Evolutionary conservation across 2,888 invertebrate species (phyloP).

Genomic region (Acleris literana): DNA sequence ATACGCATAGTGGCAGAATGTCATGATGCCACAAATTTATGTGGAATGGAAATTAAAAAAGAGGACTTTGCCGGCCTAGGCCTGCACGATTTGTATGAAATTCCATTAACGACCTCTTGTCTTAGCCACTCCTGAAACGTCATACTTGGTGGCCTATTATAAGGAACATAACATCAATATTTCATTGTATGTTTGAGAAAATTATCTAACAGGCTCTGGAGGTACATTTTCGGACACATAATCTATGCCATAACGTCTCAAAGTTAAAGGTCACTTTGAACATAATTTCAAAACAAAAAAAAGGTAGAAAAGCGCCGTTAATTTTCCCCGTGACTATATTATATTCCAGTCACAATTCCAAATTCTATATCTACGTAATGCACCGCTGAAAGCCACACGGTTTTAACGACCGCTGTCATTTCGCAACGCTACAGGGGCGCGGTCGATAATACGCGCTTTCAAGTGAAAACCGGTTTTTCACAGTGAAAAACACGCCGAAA

Average conservation of each 20-base stretch:
- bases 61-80: too few species aligned
- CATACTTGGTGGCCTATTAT: too few species aligned
- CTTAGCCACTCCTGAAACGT: too few species aligned
- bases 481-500: constrained; percentile 28
- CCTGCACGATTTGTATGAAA: too few species aligned
- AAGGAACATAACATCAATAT: too few species aligned
- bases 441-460: constrained; percentile 32
- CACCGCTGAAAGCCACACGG: constrained; percentile 1
- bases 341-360: background rate
- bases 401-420: constrained; percentile 26
- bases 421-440: constrained; percentile 5
- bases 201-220: too few species aligned
- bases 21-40: too few species aligned
- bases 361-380: constrained; percentile 6
- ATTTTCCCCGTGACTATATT: background rate
- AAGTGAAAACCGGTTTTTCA: constrained; percentile 31
- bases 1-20: too few species aligned
- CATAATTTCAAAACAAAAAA: background rate
- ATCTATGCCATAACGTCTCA: too few species aligned
- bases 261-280: background rate
- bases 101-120: too few species aligned
- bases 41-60: too few species aligned
- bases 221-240: background rate
- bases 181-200: too few species aligned
- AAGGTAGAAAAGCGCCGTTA: background rate